A percentile compares a stretch with the other conserved stretches of the same genome.
Evolutionary conservation across 2,888 invertebrate genomes (phyloP).

Genomic region (Cecidostiba fungosa): DNA sequence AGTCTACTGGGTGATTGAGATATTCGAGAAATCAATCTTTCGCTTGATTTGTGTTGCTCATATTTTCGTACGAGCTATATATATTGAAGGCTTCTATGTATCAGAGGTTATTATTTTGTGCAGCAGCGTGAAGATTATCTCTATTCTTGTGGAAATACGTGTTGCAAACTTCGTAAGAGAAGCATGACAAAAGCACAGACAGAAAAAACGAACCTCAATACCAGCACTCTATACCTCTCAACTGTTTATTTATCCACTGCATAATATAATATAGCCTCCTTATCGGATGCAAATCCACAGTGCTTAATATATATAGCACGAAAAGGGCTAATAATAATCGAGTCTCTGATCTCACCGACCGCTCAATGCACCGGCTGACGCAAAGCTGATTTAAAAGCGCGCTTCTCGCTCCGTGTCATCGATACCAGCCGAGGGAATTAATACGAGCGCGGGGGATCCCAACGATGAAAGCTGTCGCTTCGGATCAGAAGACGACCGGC

Average conservation of each 20-base stretch:
- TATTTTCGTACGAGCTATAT: not conserved
- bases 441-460: constrained; percentile 12
- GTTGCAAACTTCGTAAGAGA: too few relatives aligned
- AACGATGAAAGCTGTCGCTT: constrained; percentile 54
- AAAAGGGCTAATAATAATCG: not conserved
- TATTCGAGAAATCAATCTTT: not conserved
- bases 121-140: too few relatives aligned
- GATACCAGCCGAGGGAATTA: constrained; percentile 17
- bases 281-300: not conserved
- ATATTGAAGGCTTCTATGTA: too few relatives aligned
- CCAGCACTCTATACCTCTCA: not conserved
- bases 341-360: constrained; percentile 52
- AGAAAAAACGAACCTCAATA: not conserved
- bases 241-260: constrained; percentile 4
- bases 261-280: too few relatives aligned
- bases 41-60: not conserved
- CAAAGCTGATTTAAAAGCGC: constrained; percentile 41
- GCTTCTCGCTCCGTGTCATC: not conserved
- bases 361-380: not conserved
- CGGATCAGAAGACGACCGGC: constrained; percentile 31
- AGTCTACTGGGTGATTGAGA: not conserved
- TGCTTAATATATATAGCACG: not conserved
- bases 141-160: too few relatives aligned
- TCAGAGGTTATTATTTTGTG: too few relatives aligned
- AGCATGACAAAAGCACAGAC: not conserved